Evolutionary conservation across 2,113 vertebrate genomes (phyloP).

Genomic region (Aptenodytes patagonicus): DNA sequence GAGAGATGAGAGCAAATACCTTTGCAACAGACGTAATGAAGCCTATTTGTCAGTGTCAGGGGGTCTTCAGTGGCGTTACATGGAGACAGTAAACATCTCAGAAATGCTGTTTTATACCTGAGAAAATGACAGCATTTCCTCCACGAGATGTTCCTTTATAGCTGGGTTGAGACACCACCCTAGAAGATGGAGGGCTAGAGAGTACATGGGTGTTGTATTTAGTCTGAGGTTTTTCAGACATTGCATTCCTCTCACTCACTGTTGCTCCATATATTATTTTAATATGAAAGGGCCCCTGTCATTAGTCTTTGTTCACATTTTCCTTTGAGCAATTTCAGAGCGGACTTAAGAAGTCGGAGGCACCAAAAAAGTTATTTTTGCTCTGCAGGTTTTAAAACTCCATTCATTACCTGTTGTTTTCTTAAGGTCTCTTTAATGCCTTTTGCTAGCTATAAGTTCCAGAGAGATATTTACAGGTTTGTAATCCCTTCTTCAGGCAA

Average conservation of each 20-base stretch:
- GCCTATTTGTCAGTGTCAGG: slow-evolving; percentile 68
- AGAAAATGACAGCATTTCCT: slow-evolving; percentile 64
- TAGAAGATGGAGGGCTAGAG: slow-evolving; percentile 34
- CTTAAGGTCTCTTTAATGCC: slow-evolving; percentile 62
- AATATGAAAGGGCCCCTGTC: slow-evolving; percentile 72
- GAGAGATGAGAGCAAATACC: slow-evolving; percentile 71
- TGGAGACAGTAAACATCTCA: slow-evolving; percentile 59
- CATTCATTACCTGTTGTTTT: slow-evolving; percentile 71
- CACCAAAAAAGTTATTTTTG: slow-evolving; percentile 67
- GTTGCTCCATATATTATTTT: slow-evolving; percentile 71
- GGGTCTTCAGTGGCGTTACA: slow-evolving; percentile 48
- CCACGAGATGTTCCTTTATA: slow-evolving; percentile 57
- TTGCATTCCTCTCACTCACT: slow-evolving; percentile 66
- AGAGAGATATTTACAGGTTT: slow-evolving; percentile 53
- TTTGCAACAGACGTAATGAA: slow-evolving; percentile 57
- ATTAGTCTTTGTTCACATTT: slow-evolving; percentile 71
- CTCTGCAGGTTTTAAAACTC: slow-evolving; percentile 53
- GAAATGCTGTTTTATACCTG: slow-evolving; percentile 60
- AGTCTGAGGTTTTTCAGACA: slow-evolving; percentile 63
- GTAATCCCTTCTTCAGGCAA: slow-evolving; percentile 65
- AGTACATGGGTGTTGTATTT: slow-evolving; percentile 72
- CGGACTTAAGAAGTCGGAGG: slow-evolving; percentile 39
- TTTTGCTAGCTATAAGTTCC: slow-evolving; percentile 63
- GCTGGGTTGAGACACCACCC: slow-evolving; percentile 56
- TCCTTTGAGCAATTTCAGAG: slow-evolving; percentile 65